phyloP scores from a whole-genome alignment of 2,888 invertebrate species.

The Caenorhabditis panamensis region DNA sequence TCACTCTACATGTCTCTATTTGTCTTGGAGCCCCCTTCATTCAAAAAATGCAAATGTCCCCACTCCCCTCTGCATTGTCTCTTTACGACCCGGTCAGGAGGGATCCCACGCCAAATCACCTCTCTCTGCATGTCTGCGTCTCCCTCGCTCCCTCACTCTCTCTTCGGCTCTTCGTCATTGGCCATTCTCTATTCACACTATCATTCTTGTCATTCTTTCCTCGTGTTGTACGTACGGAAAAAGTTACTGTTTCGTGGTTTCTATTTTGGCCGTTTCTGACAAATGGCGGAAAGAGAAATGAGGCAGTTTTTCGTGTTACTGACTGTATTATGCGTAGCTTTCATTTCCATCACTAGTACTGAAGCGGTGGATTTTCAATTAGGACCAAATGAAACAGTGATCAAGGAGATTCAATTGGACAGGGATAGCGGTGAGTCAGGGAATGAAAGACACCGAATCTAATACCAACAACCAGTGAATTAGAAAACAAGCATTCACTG shows the following conservation, averaged over 20 bases:
- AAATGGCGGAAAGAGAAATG: constrained; percentile 13
- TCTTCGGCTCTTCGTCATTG: constrained; percentile 5
- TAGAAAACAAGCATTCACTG: too few species aligned
- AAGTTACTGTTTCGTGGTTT: not conserved
- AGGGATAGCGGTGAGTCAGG: not conserved
- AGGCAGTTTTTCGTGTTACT: not conserved
- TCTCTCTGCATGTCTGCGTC: constrained; percentile 6
- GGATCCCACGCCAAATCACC: constrained; percentile 43
- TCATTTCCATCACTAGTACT: not conserved
- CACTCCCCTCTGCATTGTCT: too few species aligned
- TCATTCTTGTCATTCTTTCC: constrained; percentile 20
- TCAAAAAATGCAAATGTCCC: constrained; percentile 34
- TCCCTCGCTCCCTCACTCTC: constrained; percentile 4
- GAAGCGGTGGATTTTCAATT: not conserved
- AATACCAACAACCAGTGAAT: too few species aligned
- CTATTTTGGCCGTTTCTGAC: not conserved
- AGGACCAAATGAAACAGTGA: not conserved
- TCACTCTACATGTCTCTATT: not conserved
- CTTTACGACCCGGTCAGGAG: not conserved
- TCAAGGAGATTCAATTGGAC: not conserved
- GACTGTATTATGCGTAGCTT: not conserved
- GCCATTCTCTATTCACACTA: not conserved
- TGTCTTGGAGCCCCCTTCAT: not conserved
- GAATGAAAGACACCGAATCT: too few species aligned
- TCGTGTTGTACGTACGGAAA: not conserved